A percentile compares a stretch with the other conserved stretches of the same genome.
phyloP scores from a whole-genome alignment of 2,113 vertebrate genomes.

The Gymnarchus niloticus region DNA sequence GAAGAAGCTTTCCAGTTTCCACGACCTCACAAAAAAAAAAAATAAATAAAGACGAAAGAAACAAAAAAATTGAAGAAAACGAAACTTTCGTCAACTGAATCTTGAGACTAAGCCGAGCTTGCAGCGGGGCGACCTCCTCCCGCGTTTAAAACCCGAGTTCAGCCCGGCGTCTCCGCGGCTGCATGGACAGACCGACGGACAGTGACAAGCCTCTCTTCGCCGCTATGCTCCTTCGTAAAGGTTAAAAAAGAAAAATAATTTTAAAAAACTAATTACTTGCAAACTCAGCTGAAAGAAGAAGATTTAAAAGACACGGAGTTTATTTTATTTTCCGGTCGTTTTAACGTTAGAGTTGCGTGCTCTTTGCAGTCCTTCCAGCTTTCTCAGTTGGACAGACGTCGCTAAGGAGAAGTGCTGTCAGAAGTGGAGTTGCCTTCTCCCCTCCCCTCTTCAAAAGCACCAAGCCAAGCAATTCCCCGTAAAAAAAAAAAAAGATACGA shows the following conservation, averaged over 20 bases:
- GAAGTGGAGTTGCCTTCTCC: conserved; percentile 13
- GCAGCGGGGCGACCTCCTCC: background rate
- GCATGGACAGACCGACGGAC: too few species aligned
- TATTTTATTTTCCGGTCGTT: background rate
- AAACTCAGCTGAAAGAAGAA: background rate
- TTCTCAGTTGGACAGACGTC: background rate
- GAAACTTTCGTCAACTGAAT: too few species aligned
- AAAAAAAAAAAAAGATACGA: background rate
- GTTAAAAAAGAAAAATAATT: background rate
- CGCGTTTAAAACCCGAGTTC: background rate
- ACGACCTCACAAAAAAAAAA: too few species aligned
- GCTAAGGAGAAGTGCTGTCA: conserved; percentile 13
- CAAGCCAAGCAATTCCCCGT: background rate
- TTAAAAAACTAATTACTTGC: background rate
- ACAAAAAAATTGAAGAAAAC: background rate
- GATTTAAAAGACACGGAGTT: background rate
- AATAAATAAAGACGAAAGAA: background rate
- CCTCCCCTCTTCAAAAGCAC: background rate
- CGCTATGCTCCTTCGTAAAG: background rate
- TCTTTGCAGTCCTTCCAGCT: background rate
- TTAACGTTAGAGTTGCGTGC: background rate
- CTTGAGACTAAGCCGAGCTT: background rate
- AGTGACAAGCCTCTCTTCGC: background rate
- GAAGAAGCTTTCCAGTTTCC: too few species aligned
- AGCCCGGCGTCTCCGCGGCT: too few species aligned